phyloP scores from a whole-genome alignment of 2,113 vertebrate genomes.

The Andinoacara biseriatus region DNA sequence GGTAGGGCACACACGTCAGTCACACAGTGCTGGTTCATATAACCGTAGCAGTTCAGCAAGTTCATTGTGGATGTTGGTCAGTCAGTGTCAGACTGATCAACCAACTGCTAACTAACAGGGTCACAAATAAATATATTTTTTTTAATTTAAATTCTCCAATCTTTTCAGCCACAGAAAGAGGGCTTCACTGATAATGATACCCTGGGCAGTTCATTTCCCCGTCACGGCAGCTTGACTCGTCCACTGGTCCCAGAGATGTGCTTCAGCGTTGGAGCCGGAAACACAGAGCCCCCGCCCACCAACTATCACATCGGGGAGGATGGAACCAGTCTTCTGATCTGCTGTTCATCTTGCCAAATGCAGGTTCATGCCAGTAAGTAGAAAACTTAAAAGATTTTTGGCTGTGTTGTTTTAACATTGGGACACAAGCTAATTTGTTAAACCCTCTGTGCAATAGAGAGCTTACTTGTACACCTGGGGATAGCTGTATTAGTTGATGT shows the following conservation, averaged over 20 bases:
- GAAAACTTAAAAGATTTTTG: background rate
- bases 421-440: background rate
- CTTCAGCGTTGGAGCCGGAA: conserved; percentile 89
- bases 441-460: background rate
- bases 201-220: conserved; percentile 59
- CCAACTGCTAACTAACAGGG: background rate
- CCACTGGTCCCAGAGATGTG: conserved; percentile 97
- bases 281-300: conserved; percentile 89
- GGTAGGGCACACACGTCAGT: conserved; percentile 44
- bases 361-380: conserved; percentile 97
- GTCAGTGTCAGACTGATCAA: too few species aligned
- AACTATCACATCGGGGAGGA: conserved; percentile 90
- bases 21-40: background rate
- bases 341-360: conserved; percentile 89
- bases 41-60: background rate
- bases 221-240: conserved; percentile 82
- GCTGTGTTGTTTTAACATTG: background rate
- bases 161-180: conserved; percentile 79
- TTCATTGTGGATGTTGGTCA: too few species aligned
- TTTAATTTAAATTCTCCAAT: background rate
- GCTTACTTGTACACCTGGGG: background rate
- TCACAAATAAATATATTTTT: background rate
- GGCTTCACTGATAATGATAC: background rate
- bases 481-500: background rate
- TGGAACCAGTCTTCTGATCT: conserved; percentile 89